These are phyloP conservation scores for Potorous gilbertii DNA, from an alignment of 2,797 vertebrate genomes.

Conservation along the genomic window DNA sequence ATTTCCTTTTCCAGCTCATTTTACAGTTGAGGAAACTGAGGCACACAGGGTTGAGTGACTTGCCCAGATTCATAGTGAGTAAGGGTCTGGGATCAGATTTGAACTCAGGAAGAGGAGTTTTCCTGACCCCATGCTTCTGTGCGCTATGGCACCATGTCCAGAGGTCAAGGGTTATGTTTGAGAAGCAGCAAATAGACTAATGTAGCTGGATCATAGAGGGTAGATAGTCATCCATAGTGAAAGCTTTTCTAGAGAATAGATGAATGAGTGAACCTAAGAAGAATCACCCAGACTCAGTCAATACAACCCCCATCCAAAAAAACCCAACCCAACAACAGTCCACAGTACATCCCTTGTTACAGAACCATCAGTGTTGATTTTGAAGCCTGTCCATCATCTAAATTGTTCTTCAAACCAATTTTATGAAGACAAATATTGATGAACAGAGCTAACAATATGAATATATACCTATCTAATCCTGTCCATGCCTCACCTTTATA, in stretches of 20 bases:
- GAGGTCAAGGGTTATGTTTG: not conserved
- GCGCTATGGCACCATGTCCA: not conserved
- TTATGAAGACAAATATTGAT: not conserved
- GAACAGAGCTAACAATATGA: not conserved
- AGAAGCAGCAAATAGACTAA: not conserved
- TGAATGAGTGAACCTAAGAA: not conserved
- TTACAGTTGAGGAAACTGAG: not conserved
- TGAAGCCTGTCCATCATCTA: not conserved
- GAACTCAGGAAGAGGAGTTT: not conserved
- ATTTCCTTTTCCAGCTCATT: not conserved
- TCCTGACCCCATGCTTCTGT: not conserved
- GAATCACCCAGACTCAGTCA: not conserved
- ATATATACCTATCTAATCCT: not conserved
- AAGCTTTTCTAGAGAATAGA: not conserved
- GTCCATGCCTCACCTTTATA: not conserved
- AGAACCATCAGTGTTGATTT: not conserved
- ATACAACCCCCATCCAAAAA: not conserved
- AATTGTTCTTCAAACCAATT: not conserved
- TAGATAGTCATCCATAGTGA: not conserved
- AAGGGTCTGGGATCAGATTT: not conserved
- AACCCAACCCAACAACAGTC: not conserved
- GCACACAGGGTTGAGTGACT: not conserved
- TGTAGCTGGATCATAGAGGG: not conserved
- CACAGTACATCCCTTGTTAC: not conserved
- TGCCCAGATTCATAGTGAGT: not conserved